Conservation (phyloP, 2,797 vertebrate genomes). For the Xenentodon cancila region DNA sequence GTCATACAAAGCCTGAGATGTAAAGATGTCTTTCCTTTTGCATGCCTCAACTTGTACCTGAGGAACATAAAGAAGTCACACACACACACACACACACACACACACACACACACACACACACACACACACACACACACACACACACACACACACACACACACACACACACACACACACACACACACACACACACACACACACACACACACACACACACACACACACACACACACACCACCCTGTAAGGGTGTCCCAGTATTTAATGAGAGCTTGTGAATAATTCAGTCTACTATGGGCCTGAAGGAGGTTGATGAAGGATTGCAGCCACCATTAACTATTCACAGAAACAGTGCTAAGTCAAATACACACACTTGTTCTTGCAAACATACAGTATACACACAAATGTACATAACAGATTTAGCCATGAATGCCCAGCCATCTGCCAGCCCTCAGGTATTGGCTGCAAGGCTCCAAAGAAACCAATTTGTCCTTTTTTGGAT, state of each 20-base stretch:
- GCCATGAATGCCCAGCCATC: conserved; percentile 60
- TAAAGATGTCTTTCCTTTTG: conserved; percentile 6
- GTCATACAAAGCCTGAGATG: conserved; percentile 30
- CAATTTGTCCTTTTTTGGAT: conserved; percentile 17
- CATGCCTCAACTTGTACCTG: conserved; percentile 50
- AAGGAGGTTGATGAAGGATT: conserved; percentile 47
- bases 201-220: conserved; percentile 24
- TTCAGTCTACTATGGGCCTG: conserved; percentile 66
- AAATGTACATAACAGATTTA: conserved; percentile 39
- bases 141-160: conserved; percentile 29
- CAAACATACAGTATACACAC: conserved; percentile 46
- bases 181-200: conserved; percentile 27
- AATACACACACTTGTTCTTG: conserved; percentile 41
- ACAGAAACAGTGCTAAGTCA: conserved; percentile 63
- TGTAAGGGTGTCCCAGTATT: conserved; percentile 61
- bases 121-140: conserved; percentile 29
- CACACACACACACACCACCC: conserved; percentile 25
- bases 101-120: conserved; percentile 26
- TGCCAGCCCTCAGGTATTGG: conserved; percentile 52
- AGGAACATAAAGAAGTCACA: conserved; percentile 26
- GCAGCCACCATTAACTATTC: conserved; percentile 74
- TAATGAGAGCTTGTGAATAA: conserved; percentile 78
- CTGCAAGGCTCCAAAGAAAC: conserved; percentile 22
- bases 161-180: conserved; percentile 26
- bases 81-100: conserved; percentile 27